Evolutionary conservation across 1,140 invertebrate species (phyloP), one percentile per base, ranked within the genome.

Genomic region (Cheumatopsyche charites): DNA sequence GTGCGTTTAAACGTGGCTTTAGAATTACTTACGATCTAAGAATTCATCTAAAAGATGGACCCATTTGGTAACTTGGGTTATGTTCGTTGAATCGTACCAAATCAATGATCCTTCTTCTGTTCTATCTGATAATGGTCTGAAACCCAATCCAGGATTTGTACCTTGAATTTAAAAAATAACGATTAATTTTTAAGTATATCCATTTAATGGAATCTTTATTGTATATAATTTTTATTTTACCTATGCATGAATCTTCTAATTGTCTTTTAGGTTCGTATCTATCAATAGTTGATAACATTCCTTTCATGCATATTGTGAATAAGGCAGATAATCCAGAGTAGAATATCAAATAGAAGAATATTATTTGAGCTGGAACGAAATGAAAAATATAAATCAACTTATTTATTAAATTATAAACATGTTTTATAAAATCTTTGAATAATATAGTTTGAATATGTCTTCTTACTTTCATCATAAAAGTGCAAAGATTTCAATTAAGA

Each of bases 61-160:
- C 89, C 93, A 96, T 73, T 87, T 87, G 13, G 88, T 75, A 21
- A 88, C 85, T 67, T 91, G 87, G 0, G 86, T 88, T 13, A 79
- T 72, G 71, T 93, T 90, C n/a, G 86, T 85, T 1, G 86, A 82
- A 67, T 88, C 86, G 79, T 92, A 97, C 87, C 90, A 90, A 77
- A 98, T 93, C 0, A 98, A 84, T 0, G 94, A 94, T 49, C 90
- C 91, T 73, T 94, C 90, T 72, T 94, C 90, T 0, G 88, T 86
- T 68, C 86, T 81, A 0, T 88, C 83, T 19, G 94, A 87, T 65
- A 94, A 86, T 0, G 96, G 96, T 63, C 95, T 86, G 80, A 95
- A 97, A 42, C 95, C 95, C 78, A 98, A 83, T 21, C 93, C 95
- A 77, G 95, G 95, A 87, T 94, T 96, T 47, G 89, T 78, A 7